Evolutionary conservation across 64 coral and sea anemone genomes (phyloP), one percentile per base, ranked within the genome.

Genomic region (Pocillopora verrucosa): DNA sequence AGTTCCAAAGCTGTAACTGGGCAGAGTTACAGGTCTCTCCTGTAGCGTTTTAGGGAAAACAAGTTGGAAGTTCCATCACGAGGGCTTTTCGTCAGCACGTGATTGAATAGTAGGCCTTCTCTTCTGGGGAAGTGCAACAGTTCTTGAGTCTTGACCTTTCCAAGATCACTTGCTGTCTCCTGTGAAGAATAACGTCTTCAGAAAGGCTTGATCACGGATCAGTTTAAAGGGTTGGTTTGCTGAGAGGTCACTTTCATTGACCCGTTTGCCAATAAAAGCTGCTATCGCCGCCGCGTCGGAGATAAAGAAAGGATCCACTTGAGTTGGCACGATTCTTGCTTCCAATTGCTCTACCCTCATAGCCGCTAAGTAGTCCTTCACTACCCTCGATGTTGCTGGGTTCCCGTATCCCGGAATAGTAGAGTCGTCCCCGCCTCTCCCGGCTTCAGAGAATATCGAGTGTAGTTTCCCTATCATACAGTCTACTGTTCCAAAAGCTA

Each of bases 41-140:
- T 74, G 35, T 74, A 57, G 0, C 61, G 80, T 14, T 78, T 86
- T n/a, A n/a, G n/a, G 5, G 26, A 72, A 34, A 84, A 84, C 45
- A 83, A 25, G 37, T 84, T 91, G 19, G 79, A 67, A 12, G 80
- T 70, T 16, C 77, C 76, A 72, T 80, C 76, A 4, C 88, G 56
- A 11, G 65, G 59, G 2, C 58, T 38, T 72, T 88, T 88, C 0
- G 74, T 75, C 70, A 58, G 78, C 9, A 78, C 35, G 16, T 88
- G 87, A 30, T 88, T 77, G 60, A 88, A 88, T 30, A 78, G 58
- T 17, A 88, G 36, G 36, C 73, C 87, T 11, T 88, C 58, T 35
- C 41, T 69, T 1, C 14, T 2, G 0, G 58, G 82, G 69, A 85
- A 85, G 2, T 25, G 59, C 59, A 85, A 34, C 0, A 64, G 65